Percentiles rank a stretch among this genome's conserved stretches.
Conservation (phyloP, 2,888 invertebrate species). For the Hybos culiciformis region DNA sequence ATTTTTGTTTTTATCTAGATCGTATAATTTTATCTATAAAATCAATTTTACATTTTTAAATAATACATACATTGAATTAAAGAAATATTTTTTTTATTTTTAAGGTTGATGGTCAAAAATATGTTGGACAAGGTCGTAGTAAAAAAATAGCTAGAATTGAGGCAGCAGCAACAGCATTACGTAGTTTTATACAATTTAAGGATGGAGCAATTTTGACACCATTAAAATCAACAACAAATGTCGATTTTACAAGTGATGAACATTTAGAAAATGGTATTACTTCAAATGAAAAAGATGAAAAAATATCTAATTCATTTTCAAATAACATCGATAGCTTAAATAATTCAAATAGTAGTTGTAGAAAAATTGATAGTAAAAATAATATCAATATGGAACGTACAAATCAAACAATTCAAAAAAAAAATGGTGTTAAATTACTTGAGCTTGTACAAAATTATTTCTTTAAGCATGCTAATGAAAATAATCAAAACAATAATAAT, state of each 20-base stretch:
- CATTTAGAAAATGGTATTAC: conserved; percentile 34
- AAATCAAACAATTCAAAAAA: no score
- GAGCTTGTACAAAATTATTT: conserved; percentile 24
- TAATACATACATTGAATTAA: no score
- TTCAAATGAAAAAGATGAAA: background rate
- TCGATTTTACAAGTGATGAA: conserved; percentile 41
- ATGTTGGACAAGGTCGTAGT: conserved; percentile 41
- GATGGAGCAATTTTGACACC: conserved; percentile 31
- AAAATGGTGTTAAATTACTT: conserved; percentile 22
- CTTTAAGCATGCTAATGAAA: conserved; percentile 25
- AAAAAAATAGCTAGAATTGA: conserved; percentile 44
- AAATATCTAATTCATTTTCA: no score
- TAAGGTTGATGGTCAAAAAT: conserved; percentile 43
- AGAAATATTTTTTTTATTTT: no score
- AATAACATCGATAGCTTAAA: background rate
- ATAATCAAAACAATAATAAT: conserved; percentile 17
- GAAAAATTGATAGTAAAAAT: conserved; percentile 12
- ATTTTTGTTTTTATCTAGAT: no score
- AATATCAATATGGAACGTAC: no score
- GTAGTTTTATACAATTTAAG: conserved; percentile 45
- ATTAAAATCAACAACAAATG: conserved; percentile 32
- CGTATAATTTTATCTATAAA: no score
- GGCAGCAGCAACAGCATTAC: conserved; percentile 42
- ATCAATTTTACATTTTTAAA: no score
- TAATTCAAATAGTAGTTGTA: background rate